phyloP scores from a whole-genome alignment of 2,888 invertebrate genomes.

The Pharmacophagus antenor region DNA sequence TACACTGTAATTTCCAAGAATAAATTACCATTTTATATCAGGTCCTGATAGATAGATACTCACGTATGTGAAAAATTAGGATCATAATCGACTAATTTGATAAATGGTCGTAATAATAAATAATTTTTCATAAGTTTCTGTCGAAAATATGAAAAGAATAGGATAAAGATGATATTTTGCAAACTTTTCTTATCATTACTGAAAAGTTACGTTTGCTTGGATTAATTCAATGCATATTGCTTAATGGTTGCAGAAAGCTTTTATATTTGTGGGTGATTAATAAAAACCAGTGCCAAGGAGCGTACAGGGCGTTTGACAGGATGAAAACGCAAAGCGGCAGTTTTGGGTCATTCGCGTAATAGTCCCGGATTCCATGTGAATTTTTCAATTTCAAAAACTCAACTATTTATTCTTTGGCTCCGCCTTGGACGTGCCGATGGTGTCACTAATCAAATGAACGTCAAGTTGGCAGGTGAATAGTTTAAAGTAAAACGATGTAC shows the following conservation, averaged over 20 bases:
- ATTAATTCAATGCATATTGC: background rate
- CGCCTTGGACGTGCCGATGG: conserved; percentile 36
- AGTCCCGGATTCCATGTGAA: conserved; percentile 55
- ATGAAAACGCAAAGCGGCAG: conserved; percentile 60
- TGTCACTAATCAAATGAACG: conserved; percentile 37
- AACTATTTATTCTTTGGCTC: conserved; percentile 36
- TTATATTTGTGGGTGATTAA: conserved; percentile 44
- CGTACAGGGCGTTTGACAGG: conserved; percentile 58
- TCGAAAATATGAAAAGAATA: no score
- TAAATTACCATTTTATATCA: no score
- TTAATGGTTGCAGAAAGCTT: background rate
- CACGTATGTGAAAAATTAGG: no score
- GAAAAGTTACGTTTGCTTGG: no score
- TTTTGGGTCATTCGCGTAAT: conserved; percentile 69
- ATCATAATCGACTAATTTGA: no score
- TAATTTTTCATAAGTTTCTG: no score
- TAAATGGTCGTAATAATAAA: no score
- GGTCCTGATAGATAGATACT: no score
- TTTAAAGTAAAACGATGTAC: conserved; percentile 25
- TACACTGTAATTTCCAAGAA: no score
- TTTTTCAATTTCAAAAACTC: conserved; percentile 33
- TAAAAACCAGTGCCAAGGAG: conserved; percentile 50
- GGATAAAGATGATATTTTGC: no score
- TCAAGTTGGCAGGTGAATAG: conserved; percentile 31
- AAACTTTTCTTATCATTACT: no score